Percentiles rank a stretch among this genome's conserved stretches.
Conservation (phyloP, 2,888 invertebrate species). For the Cataglyphis altisquamis region DNA sequence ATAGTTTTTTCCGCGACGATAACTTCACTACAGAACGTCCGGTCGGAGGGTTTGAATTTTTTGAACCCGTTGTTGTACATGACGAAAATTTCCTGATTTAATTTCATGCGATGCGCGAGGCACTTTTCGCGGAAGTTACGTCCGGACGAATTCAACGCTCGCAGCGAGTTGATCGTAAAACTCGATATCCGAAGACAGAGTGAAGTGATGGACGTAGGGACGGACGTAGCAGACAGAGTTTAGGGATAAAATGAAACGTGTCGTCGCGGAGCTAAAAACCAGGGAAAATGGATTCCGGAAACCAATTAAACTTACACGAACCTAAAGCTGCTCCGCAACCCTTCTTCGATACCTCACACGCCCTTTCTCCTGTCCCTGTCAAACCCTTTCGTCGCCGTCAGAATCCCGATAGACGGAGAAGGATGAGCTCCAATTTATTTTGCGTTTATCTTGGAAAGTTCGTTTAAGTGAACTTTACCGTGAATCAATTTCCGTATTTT, state of each 20-base stretch:
- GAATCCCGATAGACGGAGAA: not conserved
- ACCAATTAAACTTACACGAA: constrained; percentile 75
- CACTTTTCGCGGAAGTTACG: constrained; percentile 49
- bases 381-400: not conserved
- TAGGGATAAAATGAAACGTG: constrained; percentile 47
- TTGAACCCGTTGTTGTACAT: not conserved
- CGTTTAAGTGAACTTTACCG: not conserved
- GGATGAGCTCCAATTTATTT: constrained; percentile 44
- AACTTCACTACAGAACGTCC: not conserved
- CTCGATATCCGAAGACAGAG: constrained; percentile 62
- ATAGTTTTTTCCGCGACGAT: not conserved
- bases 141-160: constrained; percentile 44
- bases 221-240: not conserved
- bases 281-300: constrained; percentile 73
- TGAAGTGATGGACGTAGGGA: constrained; percentile 38
- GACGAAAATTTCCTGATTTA: constrained; percentile 30
- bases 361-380: not conserved
- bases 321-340: constrained; percentile 33
- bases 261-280: constrained; percentile 59
- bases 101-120: constrained; percentile 23
- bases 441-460: constrained; percentile 43
- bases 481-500: not conserved
- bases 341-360: constrained; percentile 17
- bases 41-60: constrained; percentile 36
- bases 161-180: constrained; percentile 67